Base-by-base conservation (phyloP, 2,888 invertebrate species). In the Halictus ligatus region DNA sequence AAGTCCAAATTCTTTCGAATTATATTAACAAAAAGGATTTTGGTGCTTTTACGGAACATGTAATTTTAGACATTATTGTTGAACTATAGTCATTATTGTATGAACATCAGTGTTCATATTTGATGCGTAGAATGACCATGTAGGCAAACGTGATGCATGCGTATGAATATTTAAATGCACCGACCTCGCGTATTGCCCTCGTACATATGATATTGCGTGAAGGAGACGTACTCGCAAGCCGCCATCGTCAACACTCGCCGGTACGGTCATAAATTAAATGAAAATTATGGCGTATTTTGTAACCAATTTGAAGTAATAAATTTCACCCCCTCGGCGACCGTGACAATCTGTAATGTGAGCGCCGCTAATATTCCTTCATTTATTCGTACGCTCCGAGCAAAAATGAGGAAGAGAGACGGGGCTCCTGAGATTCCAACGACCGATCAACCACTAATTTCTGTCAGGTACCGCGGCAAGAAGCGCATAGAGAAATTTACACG, bases 301-400 rank as follows among this genome's bases (percentile, higher is more conserved):
- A 89, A 91, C 91, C 90, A 90, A 92, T 92, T 92, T 92, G 76
- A 90, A 86, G 90, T 85, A 86, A 92, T 92, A 92, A 92, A 92
- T 93, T 90, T 90, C 76, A 83, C 60, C 80, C 83, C 81, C 75
- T 85, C 78, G 76, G 80, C 40, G 77, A 76, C 72, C 80, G 75
- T 64, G 76, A 79, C 83, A 85, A 81, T 76, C 79, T 71, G 86
- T 86, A 91, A 89, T 84, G 78, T 80, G 79, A 84, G 80, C 58
- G 60, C 73, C 78, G 76, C 86, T 92, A 89, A 92, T 91, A 81
- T 85, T 69, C 78, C 74, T 76, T 76, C 84, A 87, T 91, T 92
- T 91, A 83, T 90, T 86, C 60, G 72, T 64, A 48, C 50, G 74
- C 72, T 75, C 48, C 78, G 25, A 2, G 50, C 35, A 74, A 75